Evolutionary conservation across 2,113 vertebrate species (phyloP).

Genomic region (Tragelaphus buxtoni): DNA sequence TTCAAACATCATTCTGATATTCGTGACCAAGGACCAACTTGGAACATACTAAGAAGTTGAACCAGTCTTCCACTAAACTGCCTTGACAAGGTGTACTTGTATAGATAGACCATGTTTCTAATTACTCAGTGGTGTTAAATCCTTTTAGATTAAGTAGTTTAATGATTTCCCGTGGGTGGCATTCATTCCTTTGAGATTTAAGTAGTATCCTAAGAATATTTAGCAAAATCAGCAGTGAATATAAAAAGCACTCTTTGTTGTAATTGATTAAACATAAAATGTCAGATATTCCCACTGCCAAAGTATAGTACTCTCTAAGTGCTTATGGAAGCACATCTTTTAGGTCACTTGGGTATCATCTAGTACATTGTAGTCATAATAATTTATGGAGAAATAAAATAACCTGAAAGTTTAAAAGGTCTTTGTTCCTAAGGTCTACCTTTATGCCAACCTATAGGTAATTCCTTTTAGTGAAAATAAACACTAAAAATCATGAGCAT

Average conservation of each 20-base stretch:
- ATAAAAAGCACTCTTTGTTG: constrained; percentile 68
- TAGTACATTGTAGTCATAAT: background rate
- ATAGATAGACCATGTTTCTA: background rate
- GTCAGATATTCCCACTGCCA: background rate
- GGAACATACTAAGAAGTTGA: background rate
- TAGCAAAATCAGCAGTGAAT: constrained; percentile 70
- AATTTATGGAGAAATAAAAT: constrained; percentile 25
- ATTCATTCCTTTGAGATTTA: constrained; percentile 63
- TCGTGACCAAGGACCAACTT: background rate
- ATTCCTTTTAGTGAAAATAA: background rate
- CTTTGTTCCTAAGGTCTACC: background rate
- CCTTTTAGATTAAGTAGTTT: constrained; percentile 35
- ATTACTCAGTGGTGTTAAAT: background rate
- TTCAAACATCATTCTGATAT: background rate
- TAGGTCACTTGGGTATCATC: background rate
- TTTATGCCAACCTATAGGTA: background rate
- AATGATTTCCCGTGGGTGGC: constrained; percentile 69
- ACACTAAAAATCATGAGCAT: background rate
- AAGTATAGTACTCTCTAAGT: background rate
- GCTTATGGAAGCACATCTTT: background rate
- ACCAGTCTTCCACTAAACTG: background rate
- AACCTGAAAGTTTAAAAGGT: constrained; percentile 6
- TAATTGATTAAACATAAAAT: constrained; percentile 71
- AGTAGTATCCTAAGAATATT: constrained; percentile 64
- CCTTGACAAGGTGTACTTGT: background rate